Conservation (phyloP, 2,797 vertebrate genomes). For the Psittacula derbiana region DNA sequence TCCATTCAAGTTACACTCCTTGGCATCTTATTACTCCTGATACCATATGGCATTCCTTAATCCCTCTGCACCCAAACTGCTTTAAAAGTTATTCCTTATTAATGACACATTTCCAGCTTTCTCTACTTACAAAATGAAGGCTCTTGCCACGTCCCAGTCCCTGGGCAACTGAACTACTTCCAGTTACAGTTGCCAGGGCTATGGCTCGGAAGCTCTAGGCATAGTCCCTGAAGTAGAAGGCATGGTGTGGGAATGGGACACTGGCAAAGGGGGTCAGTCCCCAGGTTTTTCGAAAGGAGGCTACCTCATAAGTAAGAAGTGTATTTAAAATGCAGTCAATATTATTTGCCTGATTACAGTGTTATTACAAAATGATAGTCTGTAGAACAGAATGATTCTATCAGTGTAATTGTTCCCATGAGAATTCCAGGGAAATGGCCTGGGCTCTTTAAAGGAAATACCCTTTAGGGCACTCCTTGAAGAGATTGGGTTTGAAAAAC, state of each 20-base stretch:
- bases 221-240: neutral
- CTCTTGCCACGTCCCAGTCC: neutral
- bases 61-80: conserved; percentile 6
- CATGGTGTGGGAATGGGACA: neutral
- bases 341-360: neutral
- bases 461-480: neutral
- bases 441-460: neutral
- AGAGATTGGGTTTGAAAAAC: neutral
- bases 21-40: conserved; percentile 9
- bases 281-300: neutral
- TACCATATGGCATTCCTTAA: conserved; percentile 46
- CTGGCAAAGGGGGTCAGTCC: neutral
- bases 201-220: neutral
- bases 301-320: neutral
- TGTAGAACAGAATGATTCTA: neutral
- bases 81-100: conserved; percentile 28
- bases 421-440: neutral
- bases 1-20: neutral
- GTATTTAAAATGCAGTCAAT: neutral
- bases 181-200: neutral
- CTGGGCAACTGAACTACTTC: neutral
- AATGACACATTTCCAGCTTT: conserved; percentile 34
- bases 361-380: neutral
- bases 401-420: neutral
- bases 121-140: neutral